These are phyloP conservation scores for Bombyx mandarina DNA, from an alignment of 1,140 invertebrate genomes.

Conservation along the genomic window DNA sequence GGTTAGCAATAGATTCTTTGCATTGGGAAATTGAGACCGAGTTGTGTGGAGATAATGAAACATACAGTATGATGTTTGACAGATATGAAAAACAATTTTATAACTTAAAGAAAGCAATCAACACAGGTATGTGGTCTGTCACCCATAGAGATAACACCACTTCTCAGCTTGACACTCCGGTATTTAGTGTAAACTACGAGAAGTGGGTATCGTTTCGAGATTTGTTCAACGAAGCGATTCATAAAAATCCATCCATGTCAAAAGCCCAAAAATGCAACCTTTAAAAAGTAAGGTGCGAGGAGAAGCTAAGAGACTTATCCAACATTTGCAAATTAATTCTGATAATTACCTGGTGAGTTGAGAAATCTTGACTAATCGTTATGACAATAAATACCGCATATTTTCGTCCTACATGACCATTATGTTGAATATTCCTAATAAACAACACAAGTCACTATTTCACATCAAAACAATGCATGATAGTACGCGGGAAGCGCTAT, in stretches of 20 bases:
- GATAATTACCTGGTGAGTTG: slow-evolving; percentile 2
- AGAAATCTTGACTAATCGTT: slow-evolving; percentile 6
- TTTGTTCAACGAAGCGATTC: slow-evolving; percentile 9
- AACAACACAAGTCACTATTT: slow-evolving; percentile 10
- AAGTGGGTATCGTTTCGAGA: slow-evolving; percentile 10
- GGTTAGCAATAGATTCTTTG: slow-evolving; percentile 5
- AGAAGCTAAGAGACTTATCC: slow-evolving; percentile 1
- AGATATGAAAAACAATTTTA: slow-evolving; percentile 6
- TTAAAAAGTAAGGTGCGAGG: slow-evolving; percentile 5
- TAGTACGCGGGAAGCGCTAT: slow-evolving; percentile 13
- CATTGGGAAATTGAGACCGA: slow-evolving; percentile 12
- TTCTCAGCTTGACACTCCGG: slow-evolving; percentile 4
- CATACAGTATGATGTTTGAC: slow-evolving; percentile 2
- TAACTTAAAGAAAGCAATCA: slow-evolving; percentile 4
- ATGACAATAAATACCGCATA: slow-evolving; percentile 5
- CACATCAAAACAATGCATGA: slow-evolving; percentile 16
- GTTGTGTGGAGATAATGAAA: neutral
- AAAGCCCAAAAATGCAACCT: slow-evolving; percentile 6
- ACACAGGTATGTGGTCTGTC: slow-evolving; percentile 6
- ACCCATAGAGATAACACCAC: slow-evolving; percentile 8
- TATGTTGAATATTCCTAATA: slow-evolving; percentile 1
- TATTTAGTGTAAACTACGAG: slow-evolving; percentile 5
- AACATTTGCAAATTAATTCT: neutral
- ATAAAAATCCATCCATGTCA: slow-evolving; percentile 6
- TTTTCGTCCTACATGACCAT: slow-evolving; percentile 6